phyloP scores from a whole-genome alignment of 2,888 invertebrate species.

The Malacosoma neustria region DNA sequence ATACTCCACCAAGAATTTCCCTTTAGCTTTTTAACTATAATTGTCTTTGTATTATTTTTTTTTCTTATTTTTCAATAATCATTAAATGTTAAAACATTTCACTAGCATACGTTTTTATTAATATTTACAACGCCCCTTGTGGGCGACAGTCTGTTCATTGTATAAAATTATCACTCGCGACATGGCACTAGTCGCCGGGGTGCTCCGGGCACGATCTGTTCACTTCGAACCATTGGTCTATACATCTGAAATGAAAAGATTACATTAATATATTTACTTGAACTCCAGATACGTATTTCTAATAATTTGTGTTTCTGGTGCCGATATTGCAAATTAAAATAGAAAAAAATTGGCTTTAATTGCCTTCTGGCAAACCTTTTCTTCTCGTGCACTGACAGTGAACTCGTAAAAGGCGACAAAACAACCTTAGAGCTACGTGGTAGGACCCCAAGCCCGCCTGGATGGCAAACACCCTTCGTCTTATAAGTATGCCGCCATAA shows the following conservation, averaged over 20 bases:
- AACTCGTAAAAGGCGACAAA: no score
- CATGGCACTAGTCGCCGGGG: constrained; percentile 88
- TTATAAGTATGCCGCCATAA: no score
- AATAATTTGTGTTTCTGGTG: no score
- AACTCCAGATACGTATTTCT: no score
- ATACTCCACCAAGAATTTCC: constrained; percentile 56
- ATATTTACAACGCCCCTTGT: constrained; percentile 55
- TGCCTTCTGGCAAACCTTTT: no score
- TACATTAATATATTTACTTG: constrained; percentile 8
- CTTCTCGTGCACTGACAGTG: no score
- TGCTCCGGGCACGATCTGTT: constrained; percentile 99
- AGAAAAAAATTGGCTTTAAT: no score
- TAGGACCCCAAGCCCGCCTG: no score
- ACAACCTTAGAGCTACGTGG: no score
- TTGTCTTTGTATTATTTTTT: constrained; percentile 54
- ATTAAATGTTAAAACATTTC: constrained; percentile 68
- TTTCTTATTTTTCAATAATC: constrained; percentile 35
- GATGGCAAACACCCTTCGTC: no score
- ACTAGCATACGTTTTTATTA: constrained; percentile 53
- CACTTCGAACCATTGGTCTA: constrained; percentile 99
- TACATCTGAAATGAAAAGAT: constrained; percentile 84
- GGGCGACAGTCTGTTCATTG: constrained; percentile 59
- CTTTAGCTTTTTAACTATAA: constrained; percentile 41
- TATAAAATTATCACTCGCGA: constrained; percentile 58
- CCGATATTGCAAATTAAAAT: no score